Conservation (phyloP, 2,888 invertebrate genomes). For the Sphaerophoria rueppellii region DNA sequence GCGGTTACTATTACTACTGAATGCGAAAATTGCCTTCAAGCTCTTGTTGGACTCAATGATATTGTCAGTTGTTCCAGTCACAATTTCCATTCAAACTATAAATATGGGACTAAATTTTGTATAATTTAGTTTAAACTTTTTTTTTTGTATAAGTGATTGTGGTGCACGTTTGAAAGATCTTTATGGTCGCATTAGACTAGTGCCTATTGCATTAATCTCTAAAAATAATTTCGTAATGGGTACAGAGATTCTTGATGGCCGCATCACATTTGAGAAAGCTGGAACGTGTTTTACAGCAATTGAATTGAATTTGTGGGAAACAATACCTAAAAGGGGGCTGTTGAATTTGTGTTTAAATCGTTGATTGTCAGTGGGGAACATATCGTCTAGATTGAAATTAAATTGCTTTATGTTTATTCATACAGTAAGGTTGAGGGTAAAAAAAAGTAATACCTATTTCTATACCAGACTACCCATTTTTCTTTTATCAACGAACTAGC, state of each 20-base stretch:
- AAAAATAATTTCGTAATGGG: constrained; percentile 26
- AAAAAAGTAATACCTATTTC: constrained; percentile 43
- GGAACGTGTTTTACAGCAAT: constrained; percentile 28
- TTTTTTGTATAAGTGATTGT: not conserved
- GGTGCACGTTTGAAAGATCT: not conserved
- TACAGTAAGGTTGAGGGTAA: constrained; percentile 39
- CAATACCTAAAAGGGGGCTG: constrained; percentile 39
- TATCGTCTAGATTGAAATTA: constrained; percentile 38
- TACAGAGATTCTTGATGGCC: constrained; percentile 12
- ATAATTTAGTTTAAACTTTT: constrained; percentile 24
- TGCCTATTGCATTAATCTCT: constrained; percentile 2
- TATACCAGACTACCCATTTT: not conserved
- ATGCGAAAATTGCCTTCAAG: constrained; percentile 11
- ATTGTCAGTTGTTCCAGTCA: constrained; percentile 44
- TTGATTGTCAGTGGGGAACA: constrained; percentile 11
- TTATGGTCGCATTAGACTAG: not conserved
- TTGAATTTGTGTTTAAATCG: constrained; percentile 36
- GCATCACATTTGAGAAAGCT: constrained; percentile 2
- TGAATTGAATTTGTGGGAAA: constrained; percentile 46
- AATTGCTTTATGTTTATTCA: constrained; percentile 35
- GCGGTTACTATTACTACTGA: constrained; percentile 30
- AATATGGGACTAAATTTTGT: constrained; percentile 47
- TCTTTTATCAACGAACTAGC: constrained; percentile 22
- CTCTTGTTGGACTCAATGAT: constrained; percentile 11
- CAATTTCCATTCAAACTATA: constrained; percentile 70